phyloP scores from a whole-genome alignment of 1,140 invertebrate species.

The Cepaea nemoralis region DNA sequence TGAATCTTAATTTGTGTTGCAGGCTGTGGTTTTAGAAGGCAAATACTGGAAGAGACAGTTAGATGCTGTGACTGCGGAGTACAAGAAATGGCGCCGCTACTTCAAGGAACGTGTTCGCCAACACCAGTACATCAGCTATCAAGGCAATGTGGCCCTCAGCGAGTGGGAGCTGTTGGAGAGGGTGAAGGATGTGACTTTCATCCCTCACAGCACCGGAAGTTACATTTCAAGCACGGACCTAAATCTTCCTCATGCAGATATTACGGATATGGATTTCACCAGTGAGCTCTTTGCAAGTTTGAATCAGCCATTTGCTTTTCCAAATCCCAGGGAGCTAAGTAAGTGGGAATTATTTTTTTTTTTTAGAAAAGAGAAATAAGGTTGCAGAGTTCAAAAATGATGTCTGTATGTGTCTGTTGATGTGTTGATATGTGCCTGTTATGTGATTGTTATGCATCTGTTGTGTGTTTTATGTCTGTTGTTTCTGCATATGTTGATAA shows the following conservation, averaged over 20 bases:
- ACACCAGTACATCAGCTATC: constrained; percentile 16
- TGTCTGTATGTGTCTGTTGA: no score
- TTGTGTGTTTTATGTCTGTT: no score
- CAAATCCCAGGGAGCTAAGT: constrained; percentile 96
- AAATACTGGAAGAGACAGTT: constrained; percentile 99
- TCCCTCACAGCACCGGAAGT: constrained; percentile 43
- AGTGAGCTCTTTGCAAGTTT: constrained; percentile 75
- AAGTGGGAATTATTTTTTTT: no score
- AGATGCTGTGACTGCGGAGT: constrained; percentile 96
- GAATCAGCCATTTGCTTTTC: constrained; percentile 95
- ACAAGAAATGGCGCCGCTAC: constrained; percentile 99
- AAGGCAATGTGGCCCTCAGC: constrained; percentile 11
- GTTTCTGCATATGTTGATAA: no score
- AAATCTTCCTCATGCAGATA: constrained; percentile 50
- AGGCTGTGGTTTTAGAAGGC: constrained; percentile 94
- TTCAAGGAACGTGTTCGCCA: constrained; percentile 76
- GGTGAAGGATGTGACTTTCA: constrained; percentile 48
- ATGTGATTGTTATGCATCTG: no score
- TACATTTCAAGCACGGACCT: constrained; percentile 58
- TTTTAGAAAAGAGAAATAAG: no score
- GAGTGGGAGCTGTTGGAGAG: constrained; percentile 51
- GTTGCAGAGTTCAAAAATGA: no score
- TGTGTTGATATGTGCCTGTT: no score
- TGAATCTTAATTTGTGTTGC: constrained; percentile 64
- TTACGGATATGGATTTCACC: constrained; percentile 85